These are phyloP conservation scores for Laodelphax striatellus DNA, from an alignment of 1,140 invertebrate genomes.

Conservation along the genomic window DNA sequence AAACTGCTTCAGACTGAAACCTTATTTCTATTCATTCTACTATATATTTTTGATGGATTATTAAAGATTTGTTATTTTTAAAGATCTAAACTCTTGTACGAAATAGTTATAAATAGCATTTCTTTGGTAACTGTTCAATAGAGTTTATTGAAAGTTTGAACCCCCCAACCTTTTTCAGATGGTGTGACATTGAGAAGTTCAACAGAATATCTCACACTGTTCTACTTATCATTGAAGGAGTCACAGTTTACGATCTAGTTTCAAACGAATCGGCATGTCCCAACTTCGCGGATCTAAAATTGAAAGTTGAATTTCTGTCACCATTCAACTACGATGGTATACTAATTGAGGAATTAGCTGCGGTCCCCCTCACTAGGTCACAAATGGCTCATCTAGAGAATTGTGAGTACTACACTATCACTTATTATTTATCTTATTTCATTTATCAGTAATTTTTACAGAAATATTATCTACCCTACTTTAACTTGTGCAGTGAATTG, in stretches of 20 bases:
- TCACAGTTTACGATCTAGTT: conserved; percentile 59
- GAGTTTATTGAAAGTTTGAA: background rate
- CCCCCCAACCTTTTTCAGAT: conserved; percentile 35
- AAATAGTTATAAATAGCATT: too few relatives aligned
- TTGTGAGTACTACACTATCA: conserved; percentile 23
- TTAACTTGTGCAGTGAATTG: too few relatives aligned
- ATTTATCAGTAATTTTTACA: too few relatives aligned
- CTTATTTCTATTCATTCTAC: background rate
- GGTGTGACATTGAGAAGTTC: conserved; percentile 68
- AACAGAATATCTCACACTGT: conserved; percentile 54
- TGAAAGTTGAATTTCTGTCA: conserved; percentile 58
- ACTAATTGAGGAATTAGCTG: conserved; percentile 61
- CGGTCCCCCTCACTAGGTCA: conserved; percentile 56
- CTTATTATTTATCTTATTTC: background rate
- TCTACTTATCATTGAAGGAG: conserved; percentile 62
- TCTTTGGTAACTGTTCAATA: too few relatives aligned
- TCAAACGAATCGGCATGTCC: conserved; percentile 48
- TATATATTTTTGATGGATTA: background rate
- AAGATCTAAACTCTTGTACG: too few relatives aligned
- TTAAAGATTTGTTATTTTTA: background rate
- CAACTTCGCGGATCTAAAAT: conserved; percentile 44
- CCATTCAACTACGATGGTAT: conserved; percentile 56
- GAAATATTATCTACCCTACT: too few relatives aligned
- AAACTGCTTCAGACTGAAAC: background rate
- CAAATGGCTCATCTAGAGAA: conserved; percentile 50